Conservation (phyloP, 2,888 invertebrate genomes). For the Chrysina gloriosa region DNA sequence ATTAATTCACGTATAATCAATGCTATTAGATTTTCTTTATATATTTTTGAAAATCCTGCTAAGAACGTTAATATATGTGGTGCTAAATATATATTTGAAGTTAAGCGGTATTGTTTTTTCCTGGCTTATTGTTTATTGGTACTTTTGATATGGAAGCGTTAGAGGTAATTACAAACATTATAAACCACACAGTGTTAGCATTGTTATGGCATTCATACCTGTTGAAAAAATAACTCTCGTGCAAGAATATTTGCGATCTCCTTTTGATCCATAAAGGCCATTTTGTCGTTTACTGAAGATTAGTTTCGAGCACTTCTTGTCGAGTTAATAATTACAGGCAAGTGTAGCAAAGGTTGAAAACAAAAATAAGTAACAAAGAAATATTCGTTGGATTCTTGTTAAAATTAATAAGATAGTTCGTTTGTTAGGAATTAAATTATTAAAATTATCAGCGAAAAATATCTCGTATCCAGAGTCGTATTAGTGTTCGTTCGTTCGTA, state of each 20-base stretch:
- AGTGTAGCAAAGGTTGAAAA: too few relatives aligned
- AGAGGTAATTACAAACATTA: conserved; percentile 20
- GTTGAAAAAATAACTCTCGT: conserved; percentile 87
- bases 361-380: too few relatives aligned
- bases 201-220: conserved; percentile 53
- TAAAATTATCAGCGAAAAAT: conserved; percentile 27
- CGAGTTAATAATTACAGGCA: not conserved
- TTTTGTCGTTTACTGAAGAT: conserved; percentile 44
- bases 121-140: too few relatives aligned
- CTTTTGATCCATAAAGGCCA: conserved; percentile 78
- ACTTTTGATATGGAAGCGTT: too few relatives aligned
- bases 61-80: too few relatives aligned
- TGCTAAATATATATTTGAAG: too few relatives aligned
- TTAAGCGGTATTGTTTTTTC: too few relatives aligned
- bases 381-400: too few relatives aligned
- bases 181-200: not conserved
- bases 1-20: too few relatives aligned
- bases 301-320: not conserved
- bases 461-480: conserved; percentile 26
- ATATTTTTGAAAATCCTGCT: too few relatives aligned
- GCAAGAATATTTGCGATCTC: conserved; percentile 88
- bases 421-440: not conserved
- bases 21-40: too few relatives aligned
- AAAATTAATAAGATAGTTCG: not conserved
- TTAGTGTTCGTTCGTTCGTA: conserved; percentile 60